Evolutionary conservation across 1,140 invertebrate genomes (phyloP).

Genomic region (Maconellicoccus hirsutus): DNA sequence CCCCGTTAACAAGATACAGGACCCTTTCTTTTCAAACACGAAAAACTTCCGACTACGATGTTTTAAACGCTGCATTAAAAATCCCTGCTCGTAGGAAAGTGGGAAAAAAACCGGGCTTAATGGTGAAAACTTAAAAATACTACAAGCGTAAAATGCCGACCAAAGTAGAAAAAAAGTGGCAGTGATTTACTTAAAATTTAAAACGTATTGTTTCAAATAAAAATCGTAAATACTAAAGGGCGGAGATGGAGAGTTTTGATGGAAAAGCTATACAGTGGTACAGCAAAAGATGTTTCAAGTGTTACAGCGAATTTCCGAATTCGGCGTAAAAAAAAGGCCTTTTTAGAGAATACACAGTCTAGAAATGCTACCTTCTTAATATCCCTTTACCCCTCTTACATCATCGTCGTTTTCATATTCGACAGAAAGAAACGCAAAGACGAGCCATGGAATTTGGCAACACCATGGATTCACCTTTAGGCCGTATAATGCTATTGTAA

Average conservation of each 20-base stretch:
- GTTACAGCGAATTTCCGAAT: too few relatives aligned
- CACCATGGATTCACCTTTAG: too few relatives aligned
- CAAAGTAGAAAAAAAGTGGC: not conserved
- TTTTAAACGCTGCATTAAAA: not conserved
- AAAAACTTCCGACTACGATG: not conserved
- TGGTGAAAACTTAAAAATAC: too few relatives aligned
- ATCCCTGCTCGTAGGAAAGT: not conserved
- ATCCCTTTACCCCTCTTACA: too few relatives aligned
- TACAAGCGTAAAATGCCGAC: not conserved
- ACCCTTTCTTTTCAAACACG: not conserved
- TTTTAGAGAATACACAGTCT: too few relatives aligned
- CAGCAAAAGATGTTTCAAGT: too few relatives aligned
- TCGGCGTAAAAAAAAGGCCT: too few relatives aligned
- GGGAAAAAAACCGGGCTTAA: not conserved
- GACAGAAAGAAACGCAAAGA: too few relatives aligned
- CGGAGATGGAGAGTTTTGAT: not conserved
- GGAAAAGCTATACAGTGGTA: not conserved
- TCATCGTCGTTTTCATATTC: too few relatives aligned
- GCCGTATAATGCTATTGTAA: too few relatives aligned
- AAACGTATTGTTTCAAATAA: not conserved
- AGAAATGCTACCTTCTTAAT: too few relatives aligned
- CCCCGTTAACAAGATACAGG: not conserved
- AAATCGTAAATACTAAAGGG: not conserved
- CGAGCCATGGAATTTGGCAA: too few relatives aligned
- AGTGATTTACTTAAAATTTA: not conserved